Evolutionary conservation across 2,113 vertebrate genomes (phyloP).

Genomic region (Ceyx margarethae): DNA sequence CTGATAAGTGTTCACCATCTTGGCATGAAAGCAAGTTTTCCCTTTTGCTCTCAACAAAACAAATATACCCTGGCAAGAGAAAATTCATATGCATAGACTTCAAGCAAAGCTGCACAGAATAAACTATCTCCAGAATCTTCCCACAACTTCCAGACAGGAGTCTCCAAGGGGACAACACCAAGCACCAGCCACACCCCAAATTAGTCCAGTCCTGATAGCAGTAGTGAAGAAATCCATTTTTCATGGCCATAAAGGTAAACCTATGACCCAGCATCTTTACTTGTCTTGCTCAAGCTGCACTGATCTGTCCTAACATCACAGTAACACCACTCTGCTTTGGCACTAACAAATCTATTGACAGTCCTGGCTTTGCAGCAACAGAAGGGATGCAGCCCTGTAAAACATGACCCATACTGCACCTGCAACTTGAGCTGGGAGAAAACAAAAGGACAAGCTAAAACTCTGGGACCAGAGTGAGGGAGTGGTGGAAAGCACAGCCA

Average conservation of each 20-base stretch:
- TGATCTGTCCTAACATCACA: not conserved
- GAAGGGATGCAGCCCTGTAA: not conserved
- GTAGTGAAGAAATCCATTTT: not conserved
- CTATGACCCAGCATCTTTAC: not conserved
- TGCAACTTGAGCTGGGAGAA: constrained; percentile 2
- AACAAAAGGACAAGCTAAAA: constrained; percentile 32
- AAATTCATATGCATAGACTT: no score
- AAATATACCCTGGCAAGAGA: not conserved
- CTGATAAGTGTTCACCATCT: not conserved
- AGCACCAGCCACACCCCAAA: not conserved
- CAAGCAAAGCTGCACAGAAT: no score
- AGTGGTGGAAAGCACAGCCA: not conserved
- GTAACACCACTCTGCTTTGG: not conserved
- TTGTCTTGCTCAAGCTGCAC: not conserved
- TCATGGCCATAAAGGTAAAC: not conserved
- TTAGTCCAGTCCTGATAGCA: not conserved
- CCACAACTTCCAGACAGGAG: not conserved
- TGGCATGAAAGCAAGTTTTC: not conserved
- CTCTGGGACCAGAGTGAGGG: not conserved
- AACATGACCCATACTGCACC: not conserved
- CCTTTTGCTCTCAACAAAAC: not conserved
- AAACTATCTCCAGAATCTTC: not conserved
- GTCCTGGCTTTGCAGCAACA: not conserved
- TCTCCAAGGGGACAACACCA: not conserved
- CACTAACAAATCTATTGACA: not conserved